Evolutionary conservation across 92 coral and sea anemone genomes (phyloP).

Genomic region (Galaxea fascicularis): DNA sequence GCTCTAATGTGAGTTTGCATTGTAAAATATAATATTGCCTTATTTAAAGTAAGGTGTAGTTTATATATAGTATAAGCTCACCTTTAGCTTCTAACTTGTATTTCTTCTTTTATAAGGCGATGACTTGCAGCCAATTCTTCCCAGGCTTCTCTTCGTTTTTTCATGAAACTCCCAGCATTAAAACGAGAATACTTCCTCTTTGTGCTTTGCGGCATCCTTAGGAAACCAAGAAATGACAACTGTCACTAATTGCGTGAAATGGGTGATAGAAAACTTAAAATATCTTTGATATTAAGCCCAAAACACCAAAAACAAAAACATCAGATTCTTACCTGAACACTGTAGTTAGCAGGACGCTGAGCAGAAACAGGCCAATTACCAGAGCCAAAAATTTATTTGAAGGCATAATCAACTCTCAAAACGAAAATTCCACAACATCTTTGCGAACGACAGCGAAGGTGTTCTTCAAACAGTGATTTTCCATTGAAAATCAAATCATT

Average conservation of each 20-base stretch:
- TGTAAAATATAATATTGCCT: not conserved
- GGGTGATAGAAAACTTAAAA: slow-evolving; percentile 28
- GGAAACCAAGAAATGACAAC: slow-evolving; percentile 27
- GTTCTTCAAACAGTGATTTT: slow-evolving; percentile 31
- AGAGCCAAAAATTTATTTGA: slow-evolving; percentile 19
- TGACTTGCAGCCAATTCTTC: slow-evolving; percentile 34
- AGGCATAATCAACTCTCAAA: slow-evolving; percentile 20
- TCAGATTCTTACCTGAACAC: slow-evolving; percentile 50
- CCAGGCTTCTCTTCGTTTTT: slow-evolving; percentile 26
- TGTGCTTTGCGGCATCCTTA: slow-evolving; percentile 31
- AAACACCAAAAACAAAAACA: slow-evolving; percentile 29
- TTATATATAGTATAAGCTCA: too few species aligned
- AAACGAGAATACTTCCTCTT: slow-evolving; percentile 31
- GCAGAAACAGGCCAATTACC: slow-evolving; percentile 11
- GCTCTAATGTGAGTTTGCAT: not conserved
- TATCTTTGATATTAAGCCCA: slow-evolving; percentile 9
- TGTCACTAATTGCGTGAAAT: slow-evolving; percentile 19
- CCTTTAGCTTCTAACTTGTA: slow-evolving; percentile 31
- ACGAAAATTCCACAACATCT: not conserved
- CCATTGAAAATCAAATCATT: not conserved
- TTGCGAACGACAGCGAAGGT: slow-evolving; percentile 5
- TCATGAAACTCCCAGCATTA: slow-evolving; percentile 47
- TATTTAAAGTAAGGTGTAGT: too few species aligned
- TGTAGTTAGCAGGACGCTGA: not conserved
- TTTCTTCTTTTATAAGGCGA: slow-evolving; percentile 18